phyloP scores from a whole-genome alignment of 2,888 invertebrate genomes.

The Nemoura dubitans region DNA sequence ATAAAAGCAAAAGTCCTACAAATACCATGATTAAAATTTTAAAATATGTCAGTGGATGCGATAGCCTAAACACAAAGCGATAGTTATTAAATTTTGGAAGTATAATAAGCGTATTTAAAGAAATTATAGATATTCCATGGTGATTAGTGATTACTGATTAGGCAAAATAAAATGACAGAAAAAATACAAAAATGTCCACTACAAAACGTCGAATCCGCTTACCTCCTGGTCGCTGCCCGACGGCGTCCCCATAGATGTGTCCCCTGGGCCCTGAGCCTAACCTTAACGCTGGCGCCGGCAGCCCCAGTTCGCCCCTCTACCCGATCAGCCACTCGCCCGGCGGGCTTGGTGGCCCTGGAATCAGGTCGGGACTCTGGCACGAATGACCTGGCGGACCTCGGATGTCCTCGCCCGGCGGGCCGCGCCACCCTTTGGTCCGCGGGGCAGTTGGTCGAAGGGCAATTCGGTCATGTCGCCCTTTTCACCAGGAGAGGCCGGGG shows the following conservation, averaged over 20 bases:
- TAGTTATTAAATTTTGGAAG: too few species aligned
- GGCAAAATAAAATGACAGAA: too few species aligned
- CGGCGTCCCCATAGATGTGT: conserved; percentile 68
- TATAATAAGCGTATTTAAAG: too few species aligned
- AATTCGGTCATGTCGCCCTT: conserved; percentile 73
- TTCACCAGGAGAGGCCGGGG: conserved; percentile 71
- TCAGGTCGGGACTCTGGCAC: conserved; percentile 63
- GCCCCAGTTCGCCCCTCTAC: conserved; percentile 83
- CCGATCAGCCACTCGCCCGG: conserved; percentile 80
- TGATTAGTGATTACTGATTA: too few species aligned
- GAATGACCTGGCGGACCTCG: conserved; percentile 59
- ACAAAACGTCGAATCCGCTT: conserved; percentile 50
- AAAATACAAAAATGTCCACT: too few species aligned
- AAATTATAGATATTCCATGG: too few species aligned
- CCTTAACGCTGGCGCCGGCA: conserved; percentile 56
- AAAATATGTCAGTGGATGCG: too few species aligned
- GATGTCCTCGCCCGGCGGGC: conserved; percentile 51
- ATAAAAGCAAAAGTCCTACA: too few species aligned
- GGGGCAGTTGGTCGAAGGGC: conserved; percentile 42
- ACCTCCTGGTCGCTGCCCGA: too few species aligned
- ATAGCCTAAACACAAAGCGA: too few species aligned
- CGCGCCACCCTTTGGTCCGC: conserved; percentile 52
- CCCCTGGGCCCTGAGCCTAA: too few species aligned
- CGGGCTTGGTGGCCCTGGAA: conserved; percentile 72
- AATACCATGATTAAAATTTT: too few species aligned